Base-by-base conservation (phyloP, 2,797 vertebrate species). In the Falco peregrinus region DNA sequence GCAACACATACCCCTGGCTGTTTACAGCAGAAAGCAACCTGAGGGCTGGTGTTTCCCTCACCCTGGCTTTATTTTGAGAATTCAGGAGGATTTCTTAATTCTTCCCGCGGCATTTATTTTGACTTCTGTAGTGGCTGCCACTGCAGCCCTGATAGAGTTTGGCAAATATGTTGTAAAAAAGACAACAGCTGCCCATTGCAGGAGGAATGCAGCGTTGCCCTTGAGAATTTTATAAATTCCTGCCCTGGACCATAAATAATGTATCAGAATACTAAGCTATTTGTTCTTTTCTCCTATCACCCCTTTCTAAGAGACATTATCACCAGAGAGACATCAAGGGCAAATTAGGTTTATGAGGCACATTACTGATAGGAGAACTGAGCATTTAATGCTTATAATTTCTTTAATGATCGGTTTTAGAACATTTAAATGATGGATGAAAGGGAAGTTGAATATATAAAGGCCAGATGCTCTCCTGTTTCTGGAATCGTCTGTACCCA, bases 311-410 rank as follows among this genome's bases (percentile, higher is more conserved):
- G 67, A 84, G 43, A 84, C 51, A 86, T 90, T 91, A 95, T 53
- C 59, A 86, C 59, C 59, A 54, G 18, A 81, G 53, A 93, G 59
- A 54, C n/a, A 94, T 79, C 70, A 93, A 78, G 45, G 53, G 68
- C 45, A 94, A 94, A 95, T 96, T 93, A 96, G n/a, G 45, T 93
- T 95, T 92, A 96, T 84, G 84, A 90, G 51, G 92, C 76, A 88
- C 67, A 79, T 86, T 84, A 86, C 73, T 74, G 63, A 90, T 50
- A 60, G 37, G 56, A 91, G 51, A 90, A 82, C 1, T 33, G 73
- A 91, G 53, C 48, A 88, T 82, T 96, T 91, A 96, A 96, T 92
- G 90, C 82, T 91, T 77, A 5, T 37, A 81, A 89, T 95, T 90
- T 82, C 83, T 93, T 88, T 70, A 96, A 91, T 82, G 89, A 94